Base-by-base conservation (phyloP, 2,113 vertebrate genomes). In the Sebastes fasciatus region DNA sequence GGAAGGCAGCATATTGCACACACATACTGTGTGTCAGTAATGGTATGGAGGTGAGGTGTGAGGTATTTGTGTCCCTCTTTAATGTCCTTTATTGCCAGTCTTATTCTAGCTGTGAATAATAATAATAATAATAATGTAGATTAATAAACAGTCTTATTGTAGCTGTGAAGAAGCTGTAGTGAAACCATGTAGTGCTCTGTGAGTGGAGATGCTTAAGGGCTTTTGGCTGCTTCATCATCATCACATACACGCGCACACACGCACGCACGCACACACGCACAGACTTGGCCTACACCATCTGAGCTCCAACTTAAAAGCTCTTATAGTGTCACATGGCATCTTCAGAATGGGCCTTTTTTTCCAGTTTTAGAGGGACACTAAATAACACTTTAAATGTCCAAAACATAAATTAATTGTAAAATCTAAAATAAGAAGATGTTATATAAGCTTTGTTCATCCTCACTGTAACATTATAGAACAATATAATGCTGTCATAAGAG, bases 271-370 rank as follows among this genome's bases (percentile, higher is more conserved):
- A 68, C 66, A 12, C 78, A 79, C 78, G 46, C 9, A 71, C 74
- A 80, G 43, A 77, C 61, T 66, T 81, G 93, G 93, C 92, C 93
- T 92, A 67, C 86, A 79, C 54, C 68, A 79, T 0, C 55, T 40
- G 64, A 83, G 71, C 79, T 80, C 16, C 62, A 80, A 75, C 49
- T 76, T 68, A 43, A 79, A 79, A 82, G 62, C 83, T 61, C 65
- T 55, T 2, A 34, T 34, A 78, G 57, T 8, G 74, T 85, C 86
- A 87, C 86, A 76, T 78, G 64, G 74, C 46, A 7, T 8, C 70
- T 23, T 1, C 51, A 11, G 8, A 60, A 16, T 2, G 16, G 55
- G 45, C 16, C 60, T 57, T 66, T 80, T 34, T 48, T 6, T 8
- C 10, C 34, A 8, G 19, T 46, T 68, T 45, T 16, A 43, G 1